Evolutionary conservation across 2,797 vertebrate species (phyloP), one percentile per base, ranked within the genome.

Genomic region (Gymnocypris eckloni): DNA sequence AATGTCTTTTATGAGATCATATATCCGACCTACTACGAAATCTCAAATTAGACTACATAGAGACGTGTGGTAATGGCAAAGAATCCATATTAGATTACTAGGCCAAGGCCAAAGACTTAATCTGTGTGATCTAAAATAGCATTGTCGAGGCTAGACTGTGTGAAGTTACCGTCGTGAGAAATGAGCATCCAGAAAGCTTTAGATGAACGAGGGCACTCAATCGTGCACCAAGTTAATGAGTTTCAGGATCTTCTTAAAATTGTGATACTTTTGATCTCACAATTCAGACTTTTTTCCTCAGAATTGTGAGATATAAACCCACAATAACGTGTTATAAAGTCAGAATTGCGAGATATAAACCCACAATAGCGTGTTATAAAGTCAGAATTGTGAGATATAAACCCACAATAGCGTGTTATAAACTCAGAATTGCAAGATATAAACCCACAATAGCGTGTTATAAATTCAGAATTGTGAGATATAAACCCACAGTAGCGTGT

Each of bases 41-140:
- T n/a, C 54, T 72, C 39, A 79, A 77, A 56, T 37, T 73, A 52
- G 56, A 52, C 86, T 43, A 33, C 54, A 33, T n/a, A 39, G 20
- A 82, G 28, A 83, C 45, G 39, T 33, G 67, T 7, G 6, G 37
- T 77, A 20, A 72, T 80, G 66, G 66, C 59, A 52, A 43, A 88
- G 18, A 82, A 81, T 43, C 33, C 59, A 64, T 75, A 75, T 75
- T 81, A 78, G 66, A 83, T 81, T 88, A 70, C 84, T 84, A 72
- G 82, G 72, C 69, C 85, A 86, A 78, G 70, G 81, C 77, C 73
- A 78, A 28, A 87, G 81, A 78, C 80, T 15, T 37, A 28, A 28
- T 28, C 28, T 2, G 28, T 67, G n/a, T 64, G 39, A 39, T 72
- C 67, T 69, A 82, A 87, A 86, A 87, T 83, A 86, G 76, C 83